phyloP scores from a whole-genome alignment of 2,797 vertebrate genomes.

The Pangasius krempfi region DNA sequence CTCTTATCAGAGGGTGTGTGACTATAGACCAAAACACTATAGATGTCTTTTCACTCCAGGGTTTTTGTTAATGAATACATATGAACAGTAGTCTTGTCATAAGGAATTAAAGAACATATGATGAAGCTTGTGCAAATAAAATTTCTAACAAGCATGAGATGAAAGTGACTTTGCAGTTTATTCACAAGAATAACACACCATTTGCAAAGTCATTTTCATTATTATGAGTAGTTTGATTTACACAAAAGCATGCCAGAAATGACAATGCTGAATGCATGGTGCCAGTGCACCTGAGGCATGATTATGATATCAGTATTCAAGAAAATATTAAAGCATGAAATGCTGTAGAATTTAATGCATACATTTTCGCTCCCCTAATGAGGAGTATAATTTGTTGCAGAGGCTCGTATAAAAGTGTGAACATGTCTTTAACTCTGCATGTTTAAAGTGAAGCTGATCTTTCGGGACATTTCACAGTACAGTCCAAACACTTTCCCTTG shows the following conservation, averaged over 20 bases:
- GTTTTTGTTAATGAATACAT: slow-evolving; percentile 42
- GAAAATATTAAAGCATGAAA: slow-evolving; percentile 30
- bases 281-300: slow-evolving; percentile 39
- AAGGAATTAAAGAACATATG: slow-evolving; percentile 27
- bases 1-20: slow-evolving; percentile 78
- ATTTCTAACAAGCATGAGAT: slow-evolving; percentile 46
- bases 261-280: slow-evolving; percentile 44
- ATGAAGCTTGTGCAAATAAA: slow-evolving; percentile 16
- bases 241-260: slow-evolving; percentile 48
- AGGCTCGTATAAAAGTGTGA: slow-evolving; percentile 26
- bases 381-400: slow-evolving; percentile 25
- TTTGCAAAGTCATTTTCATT: slow-evolving; percentile 27
- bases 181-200: slow-evolving; percentile 30
- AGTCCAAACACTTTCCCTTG: slow-evolving; percentile 4
- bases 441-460: slow-evolving; percentile 25
- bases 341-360: slow-evolving; percentile 4
- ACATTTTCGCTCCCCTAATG: slow-evolving; percentile 23
- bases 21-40: slow-evolving; percentile 81
- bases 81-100: slow-evolving; percentile 2
- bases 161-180: slow-evolving; percentile 36
- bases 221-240: slow-evolving; percentile 28
- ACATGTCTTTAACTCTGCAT: slow-evolving; percentile 52
- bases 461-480: slow-evolving; percentile 49
- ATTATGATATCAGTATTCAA: slow-evolving; percentile 6
- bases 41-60: slow-evolving; percentile 82